Evolutionary conservation across 2,797 vertebrate genomes (phyloP).

Genomic region (Okamejei kenojei): DNA sequence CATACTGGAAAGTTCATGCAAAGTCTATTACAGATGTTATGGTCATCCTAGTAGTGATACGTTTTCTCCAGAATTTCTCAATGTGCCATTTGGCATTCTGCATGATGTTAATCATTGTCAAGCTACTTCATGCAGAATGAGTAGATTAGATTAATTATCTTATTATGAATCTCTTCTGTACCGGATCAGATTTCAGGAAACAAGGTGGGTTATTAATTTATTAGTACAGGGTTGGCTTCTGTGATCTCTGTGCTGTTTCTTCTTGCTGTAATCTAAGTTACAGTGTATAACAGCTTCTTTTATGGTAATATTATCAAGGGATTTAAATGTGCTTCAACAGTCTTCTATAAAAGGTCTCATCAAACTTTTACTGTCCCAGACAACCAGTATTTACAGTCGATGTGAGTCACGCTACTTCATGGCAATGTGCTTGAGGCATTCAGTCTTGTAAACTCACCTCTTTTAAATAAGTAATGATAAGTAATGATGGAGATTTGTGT

Average conservation of each 20-base stretch:
- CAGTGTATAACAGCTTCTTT: neutral
- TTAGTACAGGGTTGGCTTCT: neutral
- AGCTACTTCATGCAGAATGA: neutral
- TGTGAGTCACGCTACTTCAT: neutral
- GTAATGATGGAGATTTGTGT: too few relatives aligned
- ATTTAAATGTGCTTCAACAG: neutral
- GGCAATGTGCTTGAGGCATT: neutral
- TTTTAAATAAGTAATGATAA: too few relatives aligned
- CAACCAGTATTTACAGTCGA: neutral
- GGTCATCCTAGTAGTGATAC: too few relatives aligned
- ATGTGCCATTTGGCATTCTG: neutral
- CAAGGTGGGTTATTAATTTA: neutral
- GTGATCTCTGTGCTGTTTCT: neutral
- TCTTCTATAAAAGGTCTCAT: slow-evolving; percentile 1
- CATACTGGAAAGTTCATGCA: neutral
- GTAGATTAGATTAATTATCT: neutral
- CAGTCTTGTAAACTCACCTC: neutral
- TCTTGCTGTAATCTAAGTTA: neutral
- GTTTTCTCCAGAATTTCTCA: neutral
- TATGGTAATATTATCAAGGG: neutral
- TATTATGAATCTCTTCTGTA: neutral
- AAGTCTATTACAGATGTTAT: neutral
- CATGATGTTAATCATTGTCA: neutral
- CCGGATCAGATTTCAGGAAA: neutral
- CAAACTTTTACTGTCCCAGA: neutral